Conservation (phyloP, 2,888 invertebrate species). For the Drosophila bunnanda region DNA sequence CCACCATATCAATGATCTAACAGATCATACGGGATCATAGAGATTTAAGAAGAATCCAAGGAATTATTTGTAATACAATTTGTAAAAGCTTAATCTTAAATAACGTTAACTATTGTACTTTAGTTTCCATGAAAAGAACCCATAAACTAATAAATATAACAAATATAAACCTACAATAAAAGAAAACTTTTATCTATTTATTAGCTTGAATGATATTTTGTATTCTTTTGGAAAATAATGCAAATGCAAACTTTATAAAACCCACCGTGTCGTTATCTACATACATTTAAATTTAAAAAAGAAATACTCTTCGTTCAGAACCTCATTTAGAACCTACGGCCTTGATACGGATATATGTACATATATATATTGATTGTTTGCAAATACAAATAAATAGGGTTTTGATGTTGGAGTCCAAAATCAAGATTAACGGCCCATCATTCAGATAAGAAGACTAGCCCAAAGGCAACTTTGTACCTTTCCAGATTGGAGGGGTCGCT, state of each 20-base stretch:
- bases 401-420: conserved; percentile 9
- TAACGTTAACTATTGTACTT: too few relatives aligned
- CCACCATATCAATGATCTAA: not conserved
- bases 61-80: not conserved
- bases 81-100: too few relatives aligned
- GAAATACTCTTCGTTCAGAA: conserved; percentile 3
- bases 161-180: not conserved
- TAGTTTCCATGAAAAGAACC: too few relatives aligned
- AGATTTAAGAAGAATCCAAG: not conserved
- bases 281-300: not conserved
- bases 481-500: not conserved
- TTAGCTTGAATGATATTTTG: too few relatives aligned
- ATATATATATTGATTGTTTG: conserved; percentile 1
- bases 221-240: too few relatives aligned
- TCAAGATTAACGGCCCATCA: not conserved
- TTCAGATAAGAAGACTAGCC: conserved; percentile 1
- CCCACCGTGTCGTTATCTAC: not conserved
- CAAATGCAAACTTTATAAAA: not conserved
- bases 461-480: not conserved
- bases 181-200: not conserved
- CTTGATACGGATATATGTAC: conserved; percentile 4
- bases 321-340: not conserved
- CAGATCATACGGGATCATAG: not conserved
- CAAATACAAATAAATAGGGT: conserved; percentile 9
- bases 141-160: not conserved